Evolutionary conservation across 2,113 vertebrate species (phyloP).

Genomic region (Actinemys pallida): DNA sequence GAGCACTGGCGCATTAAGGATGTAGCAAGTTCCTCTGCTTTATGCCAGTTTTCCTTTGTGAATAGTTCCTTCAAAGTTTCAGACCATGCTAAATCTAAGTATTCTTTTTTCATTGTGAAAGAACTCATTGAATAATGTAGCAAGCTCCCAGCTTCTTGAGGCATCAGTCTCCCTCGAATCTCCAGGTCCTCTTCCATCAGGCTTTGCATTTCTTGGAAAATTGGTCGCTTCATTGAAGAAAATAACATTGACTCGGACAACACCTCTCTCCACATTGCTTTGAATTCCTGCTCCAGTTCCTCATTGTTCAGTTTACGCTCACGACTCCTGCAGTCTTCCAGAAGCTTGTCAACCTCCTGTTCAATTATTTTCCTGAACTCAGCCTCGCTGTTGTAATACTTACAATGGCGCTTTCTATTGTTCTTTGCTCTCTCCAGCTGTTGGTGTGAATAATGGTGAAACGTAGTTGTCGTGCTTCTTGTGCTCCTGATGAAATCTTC

Average conservation of each 20-base stretch:
- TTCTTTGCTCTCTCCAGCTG: constrained; percentile 43
- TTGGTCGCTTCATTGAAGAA: constrained; percentile 40
- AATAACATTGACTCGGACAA: neutral
- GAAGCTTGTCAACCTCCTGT: constrained; percentile 58
- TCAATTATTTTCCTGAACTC: constrained; percentile 66
- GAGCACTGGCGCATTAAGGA: constrained; percentile 62
- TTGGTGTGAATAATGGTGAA: constrained; percentile 39
- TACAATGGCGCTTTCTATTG: neutral
- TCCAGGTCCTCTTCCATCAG: constrained; percentile 73
- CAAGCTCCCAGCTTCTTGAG: constrained; percentile 45
- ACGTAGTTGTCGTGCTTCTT: constrained; percentile 2
- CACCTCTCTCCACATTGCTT: constrained; percentile 73
- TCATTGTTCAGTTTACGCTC: constrained; percentile 56
- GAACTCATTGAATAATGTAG: neutral
- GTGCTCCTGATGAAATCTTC: constrained; percentile 65
- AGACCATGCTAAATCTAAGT: constrained; percentile 49
- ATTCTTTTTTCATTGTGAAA: constrained; percentile 68
- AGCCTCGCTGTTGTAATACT: constrained; percentile 52
- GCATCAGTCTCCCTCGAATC: constrained; percentile 31
- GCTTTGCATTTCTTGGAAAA: constrained; percentile 45
- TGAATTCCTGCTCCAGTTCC: constrained; percentile 77
- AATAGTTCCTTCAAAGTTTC: constrained; percentile 46
- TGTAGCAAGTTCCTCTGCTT: constrained; percentile 59
- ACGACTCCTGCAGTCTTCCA: constrained; percentile 57
- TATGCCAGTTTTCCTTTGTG: constrained; percentile 22